Evolutionary conservation across 1,140 invertebrate species (phyloP).

Genomic region (Campoletis sonorensis): DNA sequence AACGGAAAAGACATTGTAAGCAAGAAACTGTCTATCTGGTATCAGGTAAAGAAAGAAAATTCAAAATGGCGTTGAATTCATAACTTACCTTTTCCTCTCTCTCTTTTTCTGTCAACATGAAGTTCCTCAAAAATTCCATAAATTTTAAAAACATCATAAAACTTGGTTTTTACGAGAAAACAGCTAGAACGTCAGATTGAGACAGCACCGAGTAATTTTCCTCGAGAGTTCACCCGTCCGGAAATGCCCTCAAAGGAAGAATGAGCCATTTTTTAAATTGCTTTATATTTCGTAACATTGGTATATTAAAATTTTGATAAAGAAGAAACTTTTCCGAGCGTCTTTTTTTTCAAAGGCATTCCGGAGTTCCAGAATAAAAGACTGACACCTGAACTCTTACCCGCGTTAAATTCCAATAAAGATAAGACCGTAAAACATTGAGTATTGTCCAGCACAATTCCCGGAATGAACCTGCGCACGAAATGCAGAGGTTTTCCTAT

Average conservation of each 20-base stretch:
- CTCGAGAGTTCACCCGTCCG: slow-evolving; percentile 45
- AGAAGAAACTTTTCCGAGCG: too few relatives aligned
- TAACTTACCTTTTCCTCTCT: background rate
- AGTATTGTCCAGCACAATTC: background rate
- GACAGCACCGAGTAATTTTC: background rate
- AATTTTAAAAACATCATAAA: slow-evolving; percentile 68
- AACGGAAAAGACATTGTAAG: too few relatives aligned
- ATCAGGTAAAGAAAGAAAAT: background rate
- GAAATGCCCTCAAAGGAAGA: background rate
- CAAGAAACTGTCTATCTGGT: background rate
- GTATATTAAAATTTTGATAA: too few relatives aligned
- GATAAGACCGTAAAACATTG: too few relatives aligned
- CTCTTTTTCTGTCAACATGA: slow-evolving; percentile 48
- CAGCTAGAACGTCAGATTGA: slow-evolving; percentile 1
- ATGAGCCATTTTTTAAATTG: background rate
- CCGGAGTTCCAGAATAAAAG: too few relatives aligned
- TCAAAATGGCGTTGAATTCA: background rate
- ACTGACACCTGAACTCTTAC: too few relatives aligned
- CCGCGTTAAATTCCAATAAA: too few relatives aligned
- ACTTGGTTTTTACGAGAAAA: slow-evolving; percentile 56
- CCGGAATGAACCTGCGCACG: background rate
- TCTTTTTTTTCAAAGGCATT: too few relatives aligned
- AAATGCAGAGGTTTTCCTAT: background rate
- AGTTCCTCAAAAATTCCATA: slow-evolving; percentile 71
- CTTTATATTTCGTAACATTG: too few relatives aligned